Evolutionary conservation across 2,113 vertebrate species (phyloP).

Genomic region (Oplegnathus fasciatus): DNA sequence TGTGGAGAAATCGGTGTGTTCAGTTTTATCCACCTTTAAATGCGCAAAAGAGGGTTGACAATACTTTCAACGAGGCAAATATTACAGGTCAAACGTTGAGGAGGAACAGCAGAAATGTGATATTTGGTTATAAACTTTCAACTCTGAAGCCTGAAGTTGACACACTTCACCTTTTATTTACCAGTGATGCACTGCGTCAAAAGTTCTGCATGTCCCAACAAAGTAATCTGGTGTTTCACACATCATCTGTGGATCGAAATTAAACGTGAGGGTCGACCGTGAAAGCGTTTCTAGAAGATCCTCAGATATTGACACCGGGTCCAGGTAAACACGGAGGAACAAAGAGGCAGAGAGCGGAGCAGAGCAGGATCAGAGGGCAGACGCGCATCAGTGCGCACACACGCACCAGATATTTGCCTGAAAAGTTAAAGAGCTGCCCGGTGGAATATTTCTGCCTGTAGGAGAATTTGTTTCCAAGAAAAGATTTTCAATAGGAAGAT

Average conservation of each 20-base stretch:
- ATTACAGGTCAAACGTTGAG: neutral
- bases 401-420: neutral
- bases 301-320: neutral
- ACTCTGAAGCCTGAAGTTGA: neutral
- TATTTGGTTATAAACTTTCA: neutral
- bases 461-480: neutral
- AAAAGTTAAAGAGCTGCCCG: neutral
- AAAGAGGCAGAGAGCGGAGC: conserved; percentile 18
- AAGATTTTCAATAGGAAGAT: neutral
- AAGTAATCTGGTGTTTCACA: neutral
- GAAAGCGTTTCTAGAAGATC: neutral
- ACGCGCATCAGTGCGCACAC: neutral
- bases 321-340: conserved; percentile 25
- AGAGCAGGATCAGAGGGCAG: neutral
- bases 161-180: neutral
- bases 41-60: neutral
- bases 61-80: neutral
- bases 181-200: neutral
- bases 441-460: too few relatives aligned
- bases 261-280: neutral
- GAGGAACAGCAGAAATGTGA: neutral
- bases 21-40: neutral
- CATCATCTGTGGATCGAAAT: neutral
- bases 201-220: neutral
- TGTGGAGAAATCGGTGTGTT: conserved; percentile 11